Evolutionary conservation across 2,888 invertebrate species (phyloP).

Genomic region (Griposia aprilina): DNA sequence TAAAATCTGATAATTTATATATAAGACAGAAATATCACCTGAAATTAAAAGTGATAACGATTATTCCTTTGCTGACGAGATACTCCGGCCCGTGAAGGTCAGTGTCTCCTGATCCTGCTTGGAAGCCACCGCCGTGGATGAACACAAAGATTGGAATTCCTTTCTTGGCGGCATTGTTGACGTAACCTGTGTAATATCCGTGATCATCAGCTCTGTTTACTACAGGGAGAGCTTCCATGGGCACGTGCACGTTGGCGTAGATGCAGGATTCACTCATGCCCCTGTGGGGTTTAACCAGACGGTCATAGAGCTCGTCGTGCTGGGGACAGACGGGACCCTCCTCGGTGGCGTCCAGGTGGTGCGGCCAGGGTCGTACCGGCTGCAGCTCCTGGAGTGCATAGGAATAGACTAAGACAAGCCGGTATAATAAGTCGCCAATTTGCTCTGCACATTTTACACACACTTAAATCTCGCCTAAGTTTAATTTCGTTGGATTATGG

Average conservation of each 20-base stretch:
- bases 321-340: constrained; percentile 91
- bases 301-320: constrained; percentile 74
- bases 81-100: constrained; percentile 76
- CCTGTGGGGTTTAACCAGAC: constrained; percentile 52
- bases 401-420: not conserved
- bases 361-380: constrained; percentile 81
- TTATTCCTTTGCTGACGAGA: constrained; percentile 70
- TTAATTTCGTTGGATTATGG: not conserved
- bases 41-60: constrained; percentile 76
- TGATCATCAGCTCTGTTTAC: constrained; percentile 13
- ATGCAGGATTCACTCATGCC: constrained; percentile 73
- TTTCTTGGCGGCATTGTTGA: constrained; percentile 19
- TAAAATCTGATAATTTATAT: not conserved
- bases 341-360: constrained; percentile 86
- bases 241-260: constrained; percentile 72
- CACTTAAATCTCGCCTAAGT: not conserved
- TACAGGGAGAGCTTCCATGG: constrained; percentile 47
- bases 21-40: constrained; percentile 61
- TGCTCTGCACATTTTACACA: not conserved
- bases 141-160: constrained; percentile 80
- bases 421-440: not conserved
- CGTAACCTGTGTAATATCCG: constrained; percentile 18
- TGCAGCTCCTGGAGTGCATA: constrained; percentile 63
- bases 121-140: constrained; percentile 82
- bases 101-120: constrained; percentile 63